Conservation (phyloP, 2,113 vertebrate species). For the Hyaena hyaena region DNA sequence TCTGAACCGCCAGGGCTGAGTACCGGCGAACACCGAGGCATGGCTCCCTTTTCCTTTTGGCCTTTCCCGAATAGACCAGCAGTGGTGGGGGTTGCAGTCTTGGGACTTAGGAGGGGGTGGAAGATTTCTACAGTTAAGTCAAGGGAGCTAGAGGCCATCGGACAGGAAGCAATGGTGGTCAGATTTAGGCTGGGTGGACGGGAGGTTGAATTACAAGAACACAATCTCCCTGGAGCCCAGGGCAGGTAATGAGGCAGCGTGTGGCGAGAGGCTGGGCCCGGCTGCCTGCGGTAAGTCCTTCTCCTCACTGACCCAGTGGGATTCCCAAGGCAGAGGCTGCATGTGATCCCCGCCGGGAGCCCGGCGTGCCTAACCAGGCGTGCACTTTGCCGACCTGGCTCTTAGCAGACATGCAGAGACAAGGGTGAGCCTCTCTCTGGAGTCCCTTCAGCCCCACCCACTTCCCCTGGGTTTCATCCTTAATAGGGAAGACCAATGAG, state of each 20-base stretch:
- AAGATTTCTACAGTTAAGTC: background rate
- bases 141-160: background rate
- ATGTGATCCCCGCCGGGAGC: background rate
- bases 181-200: background rate
- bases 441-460: background rate
- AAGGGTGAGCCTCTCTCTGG: background rate
- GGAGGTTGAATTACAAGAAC: background rate
- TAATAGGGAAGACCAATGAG: background rate
- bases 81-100: background rate
- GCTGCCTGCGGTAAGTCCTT: background rate
- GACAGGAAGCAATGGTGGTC: background rate
- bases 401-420: background rate
- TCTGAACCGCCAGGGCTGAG: background rate
- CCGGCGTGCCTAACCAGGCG: background rate
- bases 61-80: background rate
- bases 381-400: background rate
- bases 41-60: background rate
- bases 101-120: background rate
- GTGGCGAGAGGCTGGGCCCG: background rate
- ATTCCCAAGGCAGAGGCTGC: background rate
- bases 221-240: background rate
- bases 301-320: background rate
- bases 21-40: fast-evolving
- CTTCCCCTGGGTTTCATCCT: background rate
- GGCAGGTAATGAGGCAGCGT: fast-evolving